Evolutionary conservation across 1,140 invertebrate species (phyloP).

Genomic region (Cryptotermes secundus): DNA sequence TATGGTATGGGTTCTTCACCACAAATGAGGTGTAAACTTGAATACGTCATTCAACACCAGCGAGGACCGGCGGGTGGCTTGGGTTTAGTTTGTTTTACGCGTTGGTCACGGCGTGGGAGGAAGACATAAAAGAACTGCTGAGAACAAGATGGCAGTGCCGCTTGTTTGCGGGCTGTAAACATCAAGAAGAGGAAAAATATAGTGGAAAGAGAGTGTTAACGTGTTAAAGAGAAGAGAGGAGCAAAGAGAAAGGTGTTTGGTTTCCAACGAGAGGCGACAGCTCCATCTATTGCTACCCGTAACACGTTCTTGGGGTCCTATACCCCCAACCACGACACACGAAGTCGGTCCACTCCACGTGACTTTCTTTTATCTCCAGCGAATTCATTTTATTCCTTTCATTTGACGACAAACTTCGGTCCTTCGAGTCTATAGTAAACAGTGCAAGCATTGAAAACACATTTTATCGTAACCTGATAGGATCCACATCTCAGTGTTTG

Average conservation of each 20-base stretch:
- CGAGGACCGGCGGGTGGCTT: not conserved
- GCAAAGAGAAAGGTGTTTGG: not conserved
- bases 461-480: not conserved
- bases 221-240: constrained; percentile 8
- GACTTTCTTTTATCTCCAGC: not conserved
- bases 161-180: not conserved
- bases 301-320: not conserved
- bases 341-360: not conserved
- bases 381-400: constrained; percentile 17
- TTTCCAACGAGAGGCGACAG: constrained; percentile 10
- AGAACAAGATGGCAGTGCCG: constrained; percentile 6
- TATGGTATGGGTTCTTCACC: not conserved
- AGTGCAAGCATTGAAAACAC: too few relatives aligned
- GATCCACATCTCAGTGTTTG: not conserved
- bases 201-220: not conserved
- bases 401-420: not conserved
- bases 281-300: not conserved
- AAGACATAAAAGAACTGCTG: not conserved
- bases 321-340: not conserved
- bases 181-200: constrained; percentile 16
- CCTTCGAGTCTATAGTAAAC: not conserved
- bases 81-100: not conserved
- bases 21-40: not conserved
- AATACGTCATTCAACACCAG: not conserved
- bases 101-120: not conserved